Percentiles rank a stretch among this genome's conserved stretches.
These are phyloP conservation scores for Carcina quercana DNA, from an alignment of 2,888 invertebrate genomes.

Conservation along the genomic window DNA sequence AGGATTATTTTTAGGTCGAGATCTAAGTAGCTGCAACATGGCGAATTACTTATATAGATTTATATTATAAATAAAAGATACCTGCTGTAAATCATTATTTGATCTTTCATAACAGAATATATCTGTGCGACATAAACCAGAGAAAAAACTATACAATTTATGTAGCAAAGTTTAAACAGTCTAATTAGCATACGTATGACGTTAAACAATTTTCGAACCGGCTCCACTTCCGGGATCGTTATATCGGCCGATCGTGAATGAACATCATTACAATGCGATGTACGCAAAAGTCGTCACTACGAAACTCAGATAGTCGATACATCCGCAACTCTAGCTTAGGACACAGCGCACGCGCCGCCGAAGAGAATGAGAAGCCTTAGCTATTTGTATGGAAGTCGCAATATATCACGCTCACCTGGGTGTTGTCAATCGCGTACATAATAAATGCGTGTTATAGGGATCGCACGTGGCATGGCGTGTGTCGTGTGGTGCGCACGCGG, in stretches of 20 bases:
- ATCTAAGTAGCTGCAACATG: no score
- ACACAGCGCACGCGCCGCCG: constrained; percentile 11
- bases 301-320: constrained; percentile 28
- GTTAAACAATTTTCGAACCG: constrained; percentile 53
- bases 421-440: constrained; percentile 69
- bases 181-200: constrained; percentile 65
- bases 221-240: constrained; percentile 69
- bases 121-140: constrained; percentile 20
- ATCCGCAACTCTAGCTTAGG: constrained; percentile 26
- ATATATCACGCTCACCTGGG: constrained; percentile 54
- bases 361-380: constrained; percentile 24
- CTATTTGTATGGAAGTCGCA: constrained; percentile 33
- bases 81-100: no score
- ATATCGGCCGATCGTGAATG: constrained; percentile 57
- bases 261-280: constrained; percentile 53
- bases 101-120: no score
- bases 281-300: constrained; percentile 31
- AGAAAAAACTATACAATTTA: constrained; percentile 19
- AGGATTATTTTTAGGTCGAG: no score
- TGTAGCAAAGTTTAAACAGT: constrained; percentile 43
- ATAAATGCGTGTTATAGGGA: constrained; percentile 48
- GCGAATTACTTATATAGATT: no score
- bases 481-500: constrained; percentile 46
- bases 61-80: no score
- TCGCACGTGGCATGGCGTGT: constrained; percentile 48